phyloP scores from a whole-genome alignment of 2,888 invertebrate species.

The Cosmia pyralina region DNA sequence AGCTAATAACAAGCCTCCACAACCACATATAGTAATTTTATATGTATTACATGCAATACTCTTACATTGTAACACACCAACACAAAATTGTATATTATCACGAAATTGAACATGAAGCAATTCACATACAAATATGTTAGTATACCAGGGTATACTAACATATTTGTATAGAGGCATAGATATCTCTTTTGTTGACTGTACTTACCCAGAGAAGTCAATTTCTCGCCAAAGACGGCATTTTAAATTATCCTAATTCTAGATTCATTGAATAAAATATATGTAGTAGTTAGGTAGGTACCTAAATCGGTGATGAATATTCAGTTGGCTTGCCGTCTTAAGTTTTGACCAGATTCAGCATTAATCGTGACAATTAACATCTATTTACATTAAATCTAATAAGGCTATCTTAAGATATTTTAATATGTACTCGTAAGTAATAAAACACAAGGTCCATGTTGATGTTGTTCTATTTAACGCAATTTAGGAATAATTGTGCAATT shows the following conservation, averaged over 20 bases:
- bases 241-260: slow-evolving; percentile 2
- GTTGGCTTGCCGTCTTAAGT: slow-evolving; percentile 5
- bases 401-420: slow-evolving; percentile 22
- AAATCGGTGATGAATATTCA: neutral
- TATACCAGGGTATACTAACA: too few relatives aligned
- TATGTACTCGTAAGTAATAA: slow-evolving; percentile 26
- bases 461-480: slow-evolving; percentile 39
- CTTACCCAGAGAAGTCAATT: neutral
- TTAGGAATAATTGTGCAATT: slow-evolving; percentile 50
- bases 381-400: slow-evolving; percentile 29
- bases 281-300: neutral
- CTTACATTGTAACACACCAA: too few relatives aligned
- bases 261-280: slow-evolving; percentile 17
- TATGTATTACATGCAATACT: too few relatives aligned
- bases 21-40: too few relatives aligned
- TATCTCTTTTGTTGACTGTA: too few relatives aligned
- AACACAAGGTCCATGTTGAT: slow-evolving; percentile 47
- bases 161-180: too few relatives aligned
- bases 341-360: slow-evolving; percentile 8
- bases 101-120: too few relatives aligned
- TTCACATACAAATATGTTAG: too few relatives aligned
- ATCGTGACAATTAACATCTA: slow-evolving; percentile 42
- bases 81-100: too few relatives aligned
- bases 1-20: too few relatives aligned
- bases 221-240: slow-evolving; percentile 1